Percentiles rank a stretch among this genome's conserved stretches.
These are phyloP conservation scores for Parauchenoglanis punctatus DNA, from an alignment of 2,797 vertebrate genomes.

Conservation along the genomic window DNA sequence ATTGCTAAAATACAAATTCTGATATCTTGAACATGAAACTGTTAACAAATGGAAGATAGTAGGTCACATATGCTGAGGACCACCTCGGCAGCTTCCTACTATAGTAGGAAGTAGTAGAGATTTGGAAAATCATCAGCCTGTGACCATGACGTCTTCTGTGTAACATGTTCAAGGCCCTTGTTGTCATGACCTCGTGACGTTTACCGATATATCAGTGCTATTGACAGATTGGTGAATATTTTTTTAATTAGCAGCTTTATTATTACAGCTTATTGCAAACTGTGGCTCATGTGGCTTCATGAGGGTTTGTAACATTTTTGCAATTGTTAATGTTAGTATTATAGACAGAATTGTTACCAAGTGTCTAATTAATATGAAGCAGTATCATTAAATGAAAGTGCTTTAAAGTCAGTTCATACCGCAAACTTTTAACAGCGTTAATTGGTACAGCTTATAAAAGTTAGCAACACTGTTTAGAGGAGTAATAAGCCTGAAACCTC, in stretches of 20 bases:
- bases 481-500: not conserved
- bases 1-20: not conserved
- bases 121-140: too few species aligned
- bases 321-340: not conserved
- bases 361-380: not conserved
- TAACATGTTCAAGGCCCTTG: not conserved
- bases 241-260: not conserved
- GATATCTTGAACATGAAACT: not conserved
- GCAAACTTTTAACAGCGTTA: not conserved
- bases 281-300: not conserved
- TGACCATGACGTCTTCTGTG: not conserved
- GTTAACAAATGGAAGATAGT: not conserved
- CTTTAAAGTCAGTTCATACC: not conserved
- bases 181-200: not conserved
- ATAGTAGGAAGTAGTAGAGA: too few species aligned
- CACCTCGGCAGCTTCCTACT: not conserved
- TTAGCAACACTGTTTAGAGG: not conserved
- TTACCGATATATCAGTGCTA: not conserved
- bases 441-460: constrained; percentile 2
- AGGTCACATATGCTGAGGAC: not conserved
- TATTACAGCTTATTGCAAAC: not conserved
- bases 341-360: not conserved
- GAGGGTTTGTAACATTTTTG: not conserved
- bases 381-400: not conserved
- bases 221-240: not conserved